Percentiles rank a stretch among this genome's conserved stretches.
These are phyloP conservation scores for Choreutis nemorana DNA, from an alignment of 2,888 invertebrate species.

Conservation along the genomic window DNA sequence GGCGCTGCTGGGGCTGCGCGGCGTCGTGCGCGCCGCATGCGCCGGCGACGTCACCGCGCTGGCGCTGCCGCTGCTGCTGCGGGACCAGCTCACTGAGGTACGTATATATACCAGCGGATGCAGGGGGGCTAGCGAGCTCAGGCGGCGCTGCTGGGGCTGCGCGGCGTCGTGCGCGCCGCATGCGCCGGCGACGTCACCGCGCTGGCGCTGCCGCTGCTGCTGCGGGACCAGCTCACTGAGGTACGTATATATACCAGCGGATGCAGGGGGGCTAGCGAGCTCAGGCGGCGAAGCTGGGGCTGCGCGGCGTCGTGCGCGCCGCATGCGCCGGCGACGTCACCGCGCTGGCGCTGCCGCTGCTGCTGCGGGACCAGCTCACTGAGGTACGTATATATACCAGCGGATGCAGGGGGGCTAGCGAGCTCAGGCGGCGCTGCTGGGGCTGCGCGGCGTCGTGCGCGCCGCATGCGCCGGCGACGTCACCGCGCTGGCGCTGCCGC, in stretches of 20 bases:
- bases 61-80: conserved; percentile 90
- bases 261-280: no score
- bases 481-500: conserved; percentile 90
- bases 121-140: no score
- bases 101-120: no score
- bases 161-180: conserved; percentile 95
- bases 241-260: no score
- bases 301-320: conserved; percentile 93
- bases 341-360: conserved; percentile 89
- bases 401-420: no score
- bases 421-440: conserved; percentile 94
- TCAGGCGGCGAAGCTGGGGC: conserved; percentile 92
- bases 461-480: conserved; percentile 95
- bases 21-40: conserved; percentile 95
- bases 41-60: conserved; percentile 92
- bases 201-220: conserved; percentile 89
- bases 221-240: conserved; percentile 94
- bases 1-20: conserved; percentile 91
- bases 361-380: conserved; percentile 91
- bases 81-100: conserved; percentile 96
- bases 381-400: no score
- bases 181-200: conserved; percentile 94
- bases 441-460: conserved; percentile 93
- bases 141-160: conserved; percentile 91
- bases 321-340: conserved; percentile 96